Evolutionary conservation across 2,113 vertebrate genomes (phyloP), one percentile per base, ranked within the genome.

Genomic region (Colinus virginianus): DNA sequence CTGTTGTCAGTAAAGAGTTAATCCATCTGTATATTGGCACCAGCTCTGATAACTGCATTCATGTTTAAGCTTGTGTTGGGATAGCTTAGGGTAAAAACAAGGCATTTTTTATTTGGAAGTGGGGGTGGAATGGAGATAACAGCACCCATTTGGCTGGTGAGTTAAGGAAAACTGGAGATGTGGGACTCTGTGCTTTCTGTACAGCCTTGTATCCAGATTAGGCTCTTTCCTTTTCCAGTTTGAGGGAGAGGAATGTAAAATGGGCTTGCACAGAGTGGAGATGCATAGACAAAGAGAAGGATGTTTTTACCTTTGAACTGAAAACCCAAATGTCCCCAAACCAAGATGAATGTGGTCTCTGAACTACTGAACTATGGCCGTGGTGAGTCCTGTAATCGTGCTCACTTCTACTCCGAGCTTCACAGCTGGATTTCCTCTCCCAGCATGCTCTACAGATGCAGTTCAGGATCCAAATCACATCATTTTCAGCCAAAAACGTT

Each of bases 391-490:
- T 64, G 61, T n/a, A 68, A 7, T 40, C 69, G 61, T 63, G 26
- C 61, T 61, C 51, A 8, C 1, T 28, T 78, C 62, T 86, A 42
- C 77, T 75, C 28, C 2, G 21, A 64, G 25, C 32, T 90, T 22
- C 42, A 18, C 91, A 72, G 87, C 78, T 90, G 87, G 81, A 90
- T n/a, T 56, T 84, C 84, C 46, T 87, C 38, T 30, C 81, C 55
- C 93, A 63, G 53, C 66, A 48, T 38, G 43, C 74, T 13, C 71
- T n/a, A 48, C 67, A 66, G 43, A 78, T 30, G 20, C 64, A 72
- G 53, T 55, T 90, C 56, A 53, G 56, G 43, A 76, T 87, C 87
- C 91, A 93, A 94, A 92, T 38, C 66, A 13, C 45, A 66, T 88
- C 45, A 21, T 53, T 80, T 40, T 56, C 6, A 2, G 76, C 83